These are phyloP conservation scores for Callimorpha dominula DNA, from an alignment of 2,888 invertebrate genomes.

Conservation along the genomic window DNA sequence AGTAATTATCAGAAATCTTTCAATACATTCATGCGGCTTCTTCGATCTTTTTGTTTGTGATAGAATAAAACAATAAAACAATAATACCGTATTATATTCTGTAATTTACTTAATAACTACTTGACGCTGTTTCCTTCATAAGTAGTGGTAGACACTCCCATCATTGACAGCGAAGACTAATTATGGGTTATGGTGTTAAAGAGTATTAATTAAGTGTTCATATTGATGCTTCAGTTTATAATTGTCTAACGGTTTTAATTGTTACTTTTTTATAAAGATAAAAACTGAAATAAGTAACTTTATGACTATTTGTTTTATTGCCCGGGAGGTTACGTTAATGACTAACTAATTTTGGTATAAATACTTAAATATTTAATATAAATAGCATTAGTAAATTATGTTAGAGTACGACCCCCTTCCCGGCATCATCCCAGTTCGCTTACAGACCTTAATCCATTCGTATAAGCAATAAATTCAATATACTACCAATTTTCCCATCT, in stretches of 20 bases:
- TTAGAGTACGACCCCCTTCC: no score
- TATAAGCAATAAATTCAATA: no score
- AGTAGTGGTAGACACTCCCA: slow-evolving; percentile 13
- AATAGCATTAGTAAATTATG: no score
- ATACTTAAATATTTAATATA: no score
- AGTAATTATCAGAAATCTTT: slow-evolving; percentile 6
- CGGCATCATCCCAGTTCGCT: no score
- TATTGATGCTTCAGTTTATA: slow-evolving; percentile 5
- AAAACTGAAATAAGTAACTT: no score
- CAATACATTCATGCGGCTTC: not conserved
- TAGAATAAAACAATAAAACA: slow-evolving; percentile 30
- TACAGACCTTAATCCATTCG: no score
- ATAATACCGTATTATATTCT: slow-evolving; percentile 18
- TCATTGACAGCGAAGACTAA: slow-evolving; percentile 20
- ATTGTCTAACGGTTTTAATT: not conserved
- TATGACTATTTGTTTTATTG: no score
- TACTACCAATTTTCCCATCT: no score
- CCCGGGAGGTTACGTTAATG: no score
- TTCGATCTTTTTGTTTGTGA: slow-evolving; percentile 26
- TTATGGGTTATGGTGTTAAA: slow-evolving; percentile 12
- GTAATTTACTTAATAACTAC: slow-evolving; percentile 14
- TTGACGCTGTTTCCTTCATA: slow-evolving; percentile 11
- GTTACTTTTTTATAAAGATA: not conserved
- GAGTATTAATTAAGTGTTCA: slow-evolving; percentile 16
- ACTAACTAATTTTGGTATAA: no score